phyloP scores from a whole-genome alignment of 2,797 vertebrate genomes.

The Rhynchotus rufescens region DNA sequence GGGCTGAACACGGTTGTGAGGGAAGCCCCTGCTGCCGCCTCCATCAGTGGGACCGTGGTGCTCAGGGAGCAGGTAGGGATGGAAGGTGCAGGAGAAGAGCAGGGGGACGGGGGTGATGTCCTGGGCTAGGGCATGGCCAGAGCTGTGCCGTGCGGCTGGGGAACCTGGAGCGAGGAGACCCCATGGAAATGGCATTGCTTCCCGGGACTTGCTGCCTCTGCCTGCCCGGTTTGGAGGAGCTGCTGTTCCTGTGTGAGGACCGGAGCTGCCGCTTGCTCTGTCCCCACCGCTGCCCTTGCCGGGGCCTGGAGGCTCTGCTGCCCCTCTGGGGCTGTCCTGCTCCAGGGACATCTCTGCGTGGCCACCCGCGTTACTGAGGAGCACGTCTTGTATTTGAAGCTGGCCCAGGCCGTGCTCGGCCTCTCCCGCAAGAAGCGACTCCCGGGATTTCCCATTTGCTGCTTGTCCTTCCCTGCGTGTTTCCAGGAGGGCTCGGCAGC shows the following conservation, averaged over 20 bases:
- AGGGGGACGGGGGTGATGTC: neutral
- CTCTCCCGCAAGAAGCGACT: neutral
- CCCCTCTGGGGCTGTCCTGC: neutral
- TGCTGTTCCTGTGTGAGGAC: neutral
- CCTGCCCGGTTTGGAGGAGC: neutral
- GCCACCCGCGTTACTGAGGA: rapidly evolving
- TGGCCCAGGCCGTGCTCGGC: neutral
- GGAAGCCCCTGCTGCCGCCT: neutral
- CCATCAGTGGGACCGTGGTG: neutral
- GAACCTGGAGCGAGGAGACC: neutral
- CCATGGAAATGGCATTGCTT: neutral
- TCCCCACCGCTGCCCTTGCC: neutral
- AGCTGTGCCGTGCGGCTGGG: neutral
- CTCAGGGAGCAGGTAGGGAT: too few species aligned
- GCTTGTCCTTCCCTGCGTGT: neutral
- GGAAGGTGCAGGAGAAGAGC: too few species aligned
- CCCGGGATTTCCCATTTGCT: neutral
- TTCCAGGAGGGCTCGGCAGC: neutral
- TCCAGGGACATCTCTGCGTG: rapidly evolving
- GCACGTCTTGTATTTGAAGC: neutral
- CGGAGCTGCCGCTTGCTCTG: too few species aligned
- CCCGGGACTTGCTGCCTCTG: too few species aligned
- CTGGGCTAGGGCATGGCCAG: neutral
- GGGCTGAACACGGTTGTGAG: constrained; percentile 2
- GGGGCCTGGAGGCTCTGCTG: neutral